Conservation (phyloP, 2,797 vertebrate genomes). For the Echiichthys vipera region DNA sequence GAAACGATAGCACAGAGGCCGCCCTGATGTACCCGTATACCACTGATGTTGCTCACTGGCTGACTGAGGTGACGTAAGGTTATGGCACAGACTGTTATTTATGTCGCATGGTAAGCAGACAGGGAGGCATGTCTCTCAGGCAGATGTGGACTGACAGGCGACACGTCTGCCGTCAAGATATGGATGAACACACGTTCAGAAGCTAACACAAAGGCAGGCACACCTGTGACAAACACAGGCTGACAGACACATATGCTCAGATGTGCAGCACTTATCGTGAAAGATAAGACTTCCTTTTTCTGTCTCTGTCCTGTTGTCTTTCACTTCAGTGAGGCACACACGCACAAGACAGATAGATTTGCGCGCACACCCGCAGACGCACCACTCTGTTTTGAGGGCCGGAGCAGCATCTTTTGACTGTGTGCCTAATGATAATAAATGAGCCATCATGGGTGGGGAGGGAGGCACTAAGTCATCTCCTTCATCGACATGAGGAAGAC, state of each 20-base stretch:
- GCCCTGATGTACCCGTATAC: slow-evolving; percentile 75
- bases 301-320: slow-evolving; percentile 43
- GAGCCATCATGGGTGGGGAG: slow-evolving; percentile 83
- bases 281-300: slow-evolving; percentile 48
- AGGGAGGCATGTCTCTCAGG: slow-evolving; percentile 15
- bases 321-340: slow-evolving; percentile 40
- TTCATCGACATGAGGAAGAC: slow-evolving; percentile 82
- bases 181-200: slow-evolving; percentile 43
- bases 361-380: slow-evolving; percentile 33
- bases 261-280: slow-evolving; percentile 44
- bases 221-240: slow-evolving; percentile 59
- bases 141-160: slow-evolving; percentile 56
- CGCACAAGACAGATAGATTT: not conserved
- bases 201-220: slow-evolving; percentile 9
- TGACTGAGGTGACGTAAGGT: slow-evolving; percentile 70
- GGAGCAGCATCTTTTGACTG: slow-evolving; percentile 83
- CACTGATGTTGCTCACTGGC: slow-evolving; percentile 61
- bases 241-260: slow-evolving; percentile 69
- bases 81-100: slow-evolving; percentile 61
- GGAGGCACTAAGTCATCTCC: slow-evolving; percentile 88
- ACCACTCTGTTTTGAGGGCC: slow-evolving; percentile 71
- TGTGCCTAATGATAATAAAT: slow-evolving; percentile 89
- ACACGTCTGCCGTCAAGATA: slow-evolving; percentile 45
- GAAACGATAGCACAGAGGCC: slow-evolving; percentile 77
- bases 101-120: slow-evolving; percentile 40